Percentiles rank a stretch among this genome's conserved stretches.
Evolutionary conservation across 2,888 invertebrate species (phyloP).

Genomic region (Rotaria sp.): DNA sequence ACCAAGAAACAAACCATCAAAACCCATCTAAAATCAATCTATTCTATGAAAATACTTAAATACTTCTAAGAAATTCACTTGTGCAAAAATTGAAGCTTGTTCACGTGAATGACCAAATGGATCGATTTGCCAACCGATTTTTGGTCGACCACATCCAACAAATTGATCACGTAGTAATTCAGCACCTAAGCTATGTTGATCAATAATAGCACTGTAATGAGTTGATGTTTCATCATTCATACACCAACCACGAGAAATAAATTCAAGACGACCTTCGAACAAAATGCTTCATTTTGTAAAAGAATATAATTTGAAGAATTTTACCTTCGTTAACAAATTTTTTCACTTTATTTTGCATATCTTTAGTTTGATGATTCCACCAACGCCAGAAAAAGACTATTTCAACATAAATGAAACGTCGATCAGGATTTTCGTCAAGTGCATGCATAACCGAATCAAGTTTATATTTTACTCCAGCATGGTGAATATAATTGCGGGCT

Average conservation of each 20-base stretch:
- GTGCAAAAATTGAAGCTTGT: slow-evolving; percentile 65
- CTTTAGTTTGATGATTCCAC: slow-evolving; percentile 68
- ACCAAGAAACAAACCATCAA: slow-evolving; percentile 34
- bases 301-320: too few relatives aligned
- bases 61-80: slow-evolving; percentile 45
- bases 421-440: slow-evolving; percentile 64
- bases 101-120: slow-evolving; percentile 80
- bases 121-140: slow-evolving; percentile 76
- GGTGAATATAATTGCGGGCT: slow-evolving; percentile 44
- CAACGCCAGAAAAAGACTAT: slow-evolving; percentile 79
- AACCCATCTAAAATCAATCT: slow-evolving; percentile 43
- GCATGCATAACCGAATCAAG: slow-evolving; percentile 62
- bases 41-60: neutral
- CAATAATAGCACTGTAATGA: slow-evolving; percentile 59
- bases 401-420: slow-evolving; percentile 77
- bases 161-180: slow-evolving; percentile 50
- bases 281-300: too few relatives aligned
- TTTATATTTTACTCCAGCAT: neutral
- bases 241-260: slow-evolving; percentile 22
- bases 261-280: slow-evolving; percentile 47
- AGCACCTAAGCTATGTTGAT: slow-evolving; percentile 61
- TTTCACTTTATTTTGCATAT: slow-evolving; percentile 62
- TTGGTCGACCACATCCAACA: slow-evolving; percentile 66
- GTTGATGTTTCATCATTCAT: slow-evolving; percentile 61
- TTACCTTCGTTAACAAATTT: slow-evolving; percentile 61